Conservation (phyloP, 2,113 vertebrate genomes). For the Struthio camelus region DNA sequence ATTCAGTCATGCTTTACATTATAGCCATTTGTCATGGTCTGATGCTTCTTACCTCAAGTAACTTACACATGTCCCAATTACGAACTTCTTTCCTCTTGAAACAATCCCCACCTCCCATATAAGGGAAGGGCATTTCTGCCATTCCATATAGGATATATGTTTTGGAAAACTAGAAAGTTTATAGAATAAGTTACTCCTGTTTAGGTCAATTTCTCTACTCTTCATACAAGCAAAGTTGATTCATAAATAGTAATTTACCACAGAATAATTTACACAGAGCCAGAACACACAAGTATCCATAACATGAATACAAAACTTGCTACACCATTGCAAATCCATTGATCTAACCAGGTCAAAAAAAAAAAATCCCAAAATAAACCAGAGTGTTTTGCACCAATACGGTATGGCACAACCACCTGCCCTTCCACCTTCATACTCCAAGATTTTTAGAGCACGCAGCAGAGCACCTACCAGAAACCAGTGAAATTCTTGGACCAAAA, state of each 20-base stretch:
- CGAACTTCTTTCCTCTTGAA: not conserved
- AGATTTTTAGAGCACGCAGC: not conserved
- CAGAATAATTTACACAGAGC: too few species aligned
- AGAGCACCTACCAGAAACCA: slow-evolving; percentile 26
- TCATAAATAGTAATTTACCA: not conserved
- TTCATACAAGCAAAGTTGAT: not conserved
- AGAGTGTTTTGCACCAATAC: not conserved
- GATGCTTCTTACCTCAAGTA: slow-evolving; percentile 26
- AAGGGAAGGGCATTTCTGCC: not conserved
- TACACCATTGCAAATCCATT: not conserved
- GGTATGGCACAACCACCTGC: not conserved
- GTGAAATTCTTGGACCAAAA: slow-evolving; percentile 44
- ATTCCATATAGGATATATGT: not conserved
- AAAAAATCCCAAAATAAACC: not conserved
- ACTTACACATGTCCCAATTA: slow-evolving; percentile 4
- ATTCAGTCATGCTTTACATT: not conserved
- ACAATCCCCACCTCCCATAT: not conserved
- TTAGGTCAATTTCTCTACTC: not conserved
- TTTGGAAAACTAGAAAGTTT: not conserved
- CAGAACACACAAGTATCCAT: not conserved
- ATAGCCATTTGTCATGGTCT: not conserved
- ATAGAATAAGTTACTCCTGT: not conserved
- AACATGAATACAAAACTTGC: not conserved
- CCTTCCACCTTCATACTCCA: not conserved
- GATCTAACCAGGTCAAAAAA: not conserved